Percentiles rank a stretch among this genome's conserved stretches.
Conservation (phyloP, 2,113 vertebrate species). For the Indicator indicator region DNA sequence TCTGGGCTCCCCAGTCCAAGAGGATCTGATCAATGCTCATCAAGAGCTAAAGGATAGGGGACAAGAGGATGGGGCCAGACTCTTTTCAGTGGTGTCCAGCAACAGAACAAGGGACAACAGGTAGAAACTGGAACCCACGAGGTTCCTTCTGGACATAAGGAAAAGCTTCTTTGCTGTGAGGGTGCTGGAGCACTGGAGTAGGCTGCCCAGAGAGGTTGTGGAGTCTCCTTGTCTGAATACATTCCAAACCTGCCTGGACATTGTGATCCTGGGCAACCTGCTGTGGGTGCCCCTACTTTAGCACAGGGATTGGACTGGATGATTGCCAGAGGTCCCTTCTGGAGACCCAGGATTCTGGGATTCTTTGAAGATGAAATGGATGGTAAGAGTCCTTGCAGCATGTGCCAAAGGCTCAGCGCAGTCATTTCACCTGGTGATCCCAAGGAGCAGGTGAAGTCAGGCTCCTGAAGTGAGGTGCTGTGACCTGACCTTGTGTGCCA, state of each 20-base stretch:
- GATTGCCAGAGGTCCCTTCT: not conserved
- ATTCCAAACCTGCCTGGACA: not conserved
- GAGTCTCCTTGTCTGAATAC: not conserved
- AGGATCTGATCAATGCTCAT: not conserved
- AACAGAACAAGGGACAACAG: not conserved
- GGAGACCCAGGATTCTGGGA: not conserved
- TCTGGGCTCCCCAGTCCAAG: not conserved
- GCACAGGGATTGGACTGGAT: not conserved
- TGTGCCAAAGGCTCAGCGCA: not conserved
- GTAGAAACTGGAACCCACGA: not conserved
- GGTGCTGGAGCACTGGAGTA: not conserved
- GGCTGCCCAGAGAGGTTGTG: not conserved
- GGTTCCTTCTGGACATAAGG: not conserved
- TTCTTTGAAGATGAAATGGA: not conserved
- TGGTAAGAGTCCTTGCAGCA: not conserved
- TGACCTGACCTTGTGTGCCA: not conserved
- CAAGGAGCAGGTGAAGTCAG: not conserved
- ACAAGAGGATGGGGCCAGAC: not conserved
- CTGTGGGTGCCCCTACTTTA: too few species aligned
- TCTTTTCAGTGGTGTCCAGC: not conserved
- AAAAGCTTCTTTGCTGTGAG: not conserved
- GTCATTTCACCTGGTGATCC: not conserved
- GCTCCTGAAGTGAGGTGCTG: not conserved
- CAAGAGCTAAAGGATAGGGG: not conserved
- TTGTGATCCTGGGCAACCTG: not conserved